A percentile compares a stretch with the other conserved stretches of the same genome.
phyloP scores from a whole-genome alignment of 2,797 vertebrate species.

The Pseudomugil gertrudae region DNA sequence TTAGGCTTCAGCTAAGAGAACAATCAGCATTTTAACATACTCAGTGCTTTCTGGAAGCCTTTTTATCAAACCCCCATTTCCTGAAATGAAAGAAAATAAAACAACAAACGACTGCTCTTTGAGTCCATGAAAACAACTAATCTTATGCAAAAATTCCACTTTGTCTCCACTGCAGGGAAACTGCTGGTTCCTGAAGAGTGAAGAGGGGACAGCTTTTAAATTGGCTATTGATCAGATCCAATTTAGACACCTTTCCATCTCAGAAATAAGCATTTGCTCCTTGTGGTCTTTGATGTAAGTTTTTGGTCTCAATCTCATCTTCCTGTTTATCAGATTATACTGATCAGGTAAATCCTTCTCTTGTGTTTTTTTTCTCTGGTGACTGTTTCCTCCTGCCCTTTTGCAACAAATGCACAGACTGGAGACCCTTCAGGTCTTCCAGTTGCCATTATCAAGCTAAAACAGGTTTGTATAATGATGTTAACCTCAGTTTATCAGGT shows the following conservation, averaged over 20 bases:
- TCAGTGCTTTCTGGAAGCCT: background rate
- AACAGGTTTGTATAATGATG: background rate
- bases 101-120: background rate
- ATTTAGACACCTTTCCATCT: background rate
- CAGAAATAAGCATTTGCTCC: background rate
- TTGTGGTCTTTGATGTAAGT: background rate
- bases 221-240: slow-evolving; percentile 2
- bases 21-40: background rate
- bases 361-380: background rate
- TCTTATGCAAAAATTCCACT: too few relatives aligned
- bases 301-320: slow-evolving; percentile 1
- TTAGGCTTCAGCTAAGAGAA: background rate
- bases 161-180: background rate
- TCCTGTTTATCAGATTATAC: background rate
- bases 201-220: slow-evolving; percentile 2
- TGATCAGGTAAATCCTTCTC: background rate
- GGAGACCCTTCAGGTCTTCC: background rate
- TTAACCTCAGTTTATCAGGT: slow-evolving; percentile 5
- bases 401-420: background rate
- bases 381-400: background rate
- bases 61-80: background rate
- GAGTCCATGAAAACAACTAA: background rate
- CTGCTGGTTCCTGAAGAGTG: slow-evolving; percentile 1
- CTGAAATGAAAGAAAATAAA: slow-evolving; percentile 1
- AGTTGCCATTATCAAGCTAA: background rate